phyloP scores from a whole-genome alignment of 2,797 vertebrate species.

The Cuculus canorus region DNA sequence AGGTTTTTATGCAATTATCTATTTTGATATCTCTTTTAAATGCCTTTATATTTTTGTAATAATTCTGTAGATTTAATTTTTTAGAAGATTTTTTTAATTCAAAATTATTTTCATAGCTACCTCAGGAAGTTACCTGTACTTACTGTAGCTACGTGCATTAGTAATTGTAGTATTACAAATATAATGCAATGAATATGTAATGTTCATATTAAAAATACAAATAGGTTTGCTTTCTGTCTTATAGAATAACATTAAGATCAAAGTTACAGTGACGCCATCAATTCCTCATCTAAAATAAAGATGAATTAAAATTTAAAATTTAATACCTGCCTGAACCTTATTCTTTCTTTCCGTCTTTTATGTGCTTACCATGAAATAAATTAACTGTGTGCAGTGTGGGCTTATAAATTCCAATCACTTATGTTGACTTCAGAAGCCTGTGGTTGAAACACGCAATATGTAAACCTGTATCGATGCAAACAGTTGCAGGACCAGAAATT shows the following conservation, averaged over 20 bases:
- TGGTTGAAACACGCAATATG: neutral
- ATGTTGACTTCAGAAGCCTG: neutral
- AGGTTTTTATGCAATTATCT: neutral
- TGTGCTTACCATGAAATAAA: neutral
- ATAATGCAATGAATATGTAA: neutral
- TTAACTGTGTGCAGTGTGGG: neutral
- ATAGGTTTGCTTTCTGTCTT: neutral
- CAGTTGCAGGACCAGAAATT: neutral
- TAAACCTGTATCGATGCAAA: neutral
- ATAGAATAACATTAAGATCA: neutral
- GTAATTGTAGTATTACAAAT: neutral
- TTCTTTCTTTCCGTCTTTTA: neutral
- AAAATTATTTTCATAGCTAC: neutral
- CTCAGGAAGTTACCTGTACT: neutral
- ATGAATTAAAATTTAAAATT: neutral
- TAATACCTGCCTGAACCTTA: neutral
- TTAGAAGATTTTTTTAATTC: neutral
- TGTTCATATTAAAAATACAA: neutral
- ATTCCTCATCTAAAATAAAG: neutral
- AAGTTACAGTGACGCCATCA: neutral
- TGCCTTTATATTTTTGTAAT: neutral
- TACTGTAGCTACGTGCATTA: neutral
- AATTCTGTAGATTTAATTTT: neutral
- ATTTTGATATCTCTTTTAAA: neutral
- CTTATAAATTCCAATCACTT: neutral